phyloP scores from a whole-genome alignment of 92 coral and sea anemone genomes.

The Zoanthus solanderi region DNA sequence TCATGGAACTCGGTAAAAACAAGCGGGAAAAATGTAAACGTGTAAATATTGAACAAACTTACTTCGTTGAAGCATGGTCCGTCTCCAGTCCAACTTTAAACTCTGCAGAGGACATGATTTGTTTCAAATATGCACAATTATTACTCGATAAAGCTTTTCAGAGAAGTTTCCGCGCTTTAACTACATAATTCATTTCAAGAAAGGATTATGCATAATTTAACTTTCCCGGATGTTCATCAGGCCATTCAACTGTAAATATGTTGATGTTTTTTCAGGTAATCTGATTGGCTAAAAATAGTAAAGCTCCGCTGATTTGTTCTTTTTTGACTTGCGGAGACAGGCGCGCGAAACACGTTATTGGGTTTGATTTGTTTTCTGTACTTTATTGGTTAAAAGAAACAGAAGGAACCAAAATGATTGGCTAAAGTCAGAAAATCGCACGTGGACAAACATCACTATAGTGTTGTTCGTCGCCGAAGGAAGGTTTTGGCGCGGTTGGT shows the following conservation, averaged over 20 bases:
- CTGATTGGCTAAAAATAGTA: slow-evolving; percentile 69
- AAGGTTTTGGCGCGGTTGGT: slow-evolving; percentile 18
- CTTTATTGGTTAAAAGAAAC: not conserved
- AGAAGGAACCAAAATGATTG: slow-evolving; percentile 4
- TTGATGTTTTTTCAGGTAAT: slow-evolving; percentile 26
- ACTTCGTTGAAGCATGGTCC: slow-evolving; percentile 59
- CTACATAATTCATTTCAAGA: slow-evolving; percentile 69
- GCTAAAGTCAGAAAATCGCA: not conserved
- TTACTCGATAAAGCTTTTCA: slow-evolving; percentile 9
- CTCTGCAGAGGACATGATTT: slow-evolving; percentile 57
- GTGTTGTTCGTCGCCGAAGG: not conserved
- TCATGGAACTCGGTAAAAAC: not conserved
- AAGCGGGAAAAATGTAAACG: not conserved
- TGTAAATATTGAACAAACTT: slow-evolving; percentile 27
- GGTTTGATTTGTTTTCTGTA: slow-evolving; percentile 4
- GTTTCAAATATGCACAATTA: slow-evolving; percentile 13
- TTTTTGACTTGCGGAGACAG: slow-evolving; percentile 24
- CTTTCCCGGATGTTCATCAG: slow-evolving; percentile 72
- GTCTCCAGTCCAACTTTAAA: slow-evolving; percentile 47
- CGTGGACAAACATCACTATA: slow-evolving; percentile 14
- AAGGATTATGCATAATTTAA: slow-evolving; percentile 35
- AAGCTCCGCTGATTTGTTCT: slow-evolving; percentile 64
- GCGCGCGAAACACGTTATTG: slow-evolving; percentile 49
- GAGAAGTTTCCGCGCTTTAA: slow-evolving; percentile 34
- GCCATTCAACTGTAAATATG: slow-evolving; percentile 50